Conservation (phyloP, 92 coral and sea anemone species). For the Palythoa grandis region DNA sequence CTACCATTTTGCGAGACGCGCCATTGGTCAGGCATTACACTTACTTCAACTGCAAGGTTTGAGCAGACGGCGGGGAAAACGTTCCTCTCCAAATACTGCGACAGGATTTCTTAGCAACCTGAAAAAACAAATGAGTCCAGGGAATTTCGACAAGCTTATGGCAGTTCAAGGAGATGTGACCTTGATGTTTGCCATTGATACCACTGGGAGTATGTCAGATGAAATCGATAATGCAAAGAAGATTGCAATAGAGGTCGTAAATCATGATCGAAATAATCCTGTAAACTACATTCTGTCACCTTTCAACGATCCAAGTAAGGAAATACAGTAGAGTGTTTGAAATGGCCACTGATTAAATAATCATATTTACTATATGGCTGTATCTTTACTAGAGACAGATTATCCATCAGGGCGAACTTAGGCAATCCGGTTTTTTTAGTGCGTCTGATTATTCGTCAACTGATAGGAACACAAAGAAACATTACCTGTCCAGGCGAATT, state of each 20-base stretch:
- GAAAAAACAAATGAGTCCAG: conserved; percentile 62
- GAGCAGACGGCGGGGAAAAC: conserved; percentile 48
- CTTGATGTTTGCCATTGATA: conserved; percentile 90
- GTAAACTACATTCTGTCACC: conserved; percentile 86
- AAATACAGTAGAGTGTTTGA: neutral
- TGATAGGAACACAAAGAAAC: too few relatives aligned
- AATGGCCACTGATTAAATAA: too few relatives aligned
- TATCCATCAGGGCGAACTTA: too few relatives aligned
- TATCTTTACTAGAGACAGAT: neutral
- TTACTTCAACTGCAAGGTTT: conserved; percentile 35
- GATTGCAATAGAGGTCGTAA: conserved; percentile 80
- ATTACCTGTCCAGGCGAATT: too few relatives aligned
- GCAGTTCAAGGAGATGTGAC: conserved; percentile 93
- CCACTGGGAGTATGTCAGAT: conserved; percentile 86
- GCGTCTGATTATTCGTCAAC: too few relatives aligned
- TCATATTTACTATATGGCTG: neutral
- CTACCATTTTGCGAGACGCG: conserved; percentile 55
- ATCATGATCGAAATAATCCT: conserved; percentile 70
- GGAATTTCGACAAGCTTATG: conserved; percentile 78
- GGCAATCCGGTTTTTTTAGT: too few relatives aligned
- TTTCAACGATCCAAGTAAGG: conserved; percentile 84
- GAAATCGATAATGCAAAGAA: conserved; percentile 83
- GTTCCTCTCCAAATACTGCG: conserved; percentile 63
- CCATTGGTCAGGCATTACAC: conserved; percentile 62
- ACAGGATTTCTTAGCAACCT: conserved; percentile 65